These are phyloP conservation scores for Furcifer pardalis DNA, from an alignment of 2,797 vertebrate genomes.

Conservation along the genomic window DNA sequence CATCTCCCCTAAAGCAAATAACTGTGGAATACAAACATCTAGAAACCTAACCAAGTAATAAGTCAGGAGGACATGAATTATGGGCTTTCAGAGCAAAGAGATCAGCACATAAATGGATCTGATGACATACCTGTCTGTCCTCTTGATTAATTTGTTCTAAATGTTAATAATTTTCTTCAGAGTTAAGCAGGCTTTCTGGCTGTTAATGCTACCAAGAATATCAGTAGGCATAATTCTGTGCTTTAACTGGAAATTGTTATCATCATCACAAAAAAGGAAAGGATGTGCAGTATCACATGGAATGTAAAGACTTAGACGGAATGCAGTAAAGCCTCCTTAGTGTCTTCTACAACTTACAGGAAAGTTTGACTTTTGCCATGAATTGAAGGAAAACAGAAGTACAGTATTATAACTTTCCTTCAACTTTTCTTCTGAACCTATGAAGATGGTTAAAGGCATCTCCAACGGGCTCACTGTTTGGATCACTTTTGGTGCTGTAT, in stretches of 20 bases:
- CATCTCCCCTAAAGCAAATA: slow-evolving; percentile 36
- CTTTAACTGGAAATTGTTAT: background rate
- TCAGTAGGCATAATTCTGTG: background rate
- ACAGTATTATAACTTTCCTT: too few relatives aligned
- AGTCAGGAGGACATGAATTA: slow-evolving; percentile 33
- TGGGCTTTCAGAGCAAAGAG: slow-evolving; percentile 21
- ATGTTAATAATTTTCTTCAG: slow-evolving; percentile 29
- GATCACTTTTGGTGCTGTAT: too few relatives aligned
- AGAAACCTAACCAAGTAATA: slow-evolving; percentile 30
- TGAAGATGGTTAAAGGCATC: background rate
- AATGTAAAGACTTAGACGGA: background rate
- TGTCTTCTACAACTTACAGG: background rate
- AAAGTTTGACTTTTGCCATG: background rate
- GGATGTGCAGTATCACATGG: background rate
- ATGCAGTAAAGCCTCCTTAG: background rate
- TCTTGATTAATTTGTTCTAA: slow-evolving; percentile 29
- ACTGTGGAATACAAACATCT: background rate
- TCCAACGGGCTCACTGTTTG: too few relatives aligned
- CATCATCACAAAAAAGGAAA: background rate
- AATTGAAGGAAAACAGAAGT: background rate
- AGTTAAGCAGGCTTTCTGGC: slow-evolving; percentile 21
- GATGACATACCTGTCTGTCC: slow-evolving; percentile 18
- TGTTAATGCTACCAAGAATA: slow-evolving; percentile 22
- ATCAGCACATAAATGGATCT: slow-evolving; percentile 25
- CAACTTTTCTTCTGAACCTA: background rate